phyloP scores from a whole-genome alignment of 1,140 invertebrate genomes.

The Leptinotarsa texana region DNA sequence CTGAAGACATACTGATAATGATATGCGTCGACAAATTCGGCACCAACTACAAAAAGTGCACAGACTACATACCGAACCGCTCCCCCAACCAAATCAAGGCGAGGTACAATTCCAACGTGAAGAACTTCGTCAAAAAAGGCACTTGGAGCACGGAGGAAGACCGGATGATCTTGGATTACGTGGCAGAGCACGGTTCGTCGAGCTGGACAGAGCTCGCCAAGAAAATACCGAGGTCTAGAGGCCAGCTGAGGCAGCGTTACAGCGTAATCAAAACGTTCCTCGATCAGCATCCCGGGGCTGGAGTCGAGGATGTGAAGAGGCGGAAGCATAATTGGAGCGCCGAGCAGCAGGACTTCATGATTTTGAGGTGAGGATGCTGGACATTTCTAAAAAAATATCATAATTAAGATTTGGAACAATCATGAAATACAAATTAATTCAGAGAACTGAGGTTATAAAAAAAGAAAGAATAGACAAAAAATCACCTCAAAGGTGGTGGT shows the following conservation, averaged over 20 bases:
- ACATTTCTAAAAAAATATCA: too few relatives aligned
- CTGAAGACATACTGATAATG: conserved; percentile 66
- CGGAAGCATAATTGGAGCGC: conserved; percentile 29
- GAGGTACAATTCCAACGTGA: conserved; percentile 58
- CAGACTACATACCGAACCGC: conserved; percentile 59
- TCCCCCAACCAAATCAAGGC: conserved; percentile 60
- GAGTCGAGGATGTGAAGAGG: conserved; percentile 50
- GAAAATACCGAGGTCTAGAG: conserved; percentile 42
- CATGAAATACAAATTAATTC: too few relatives aligned
- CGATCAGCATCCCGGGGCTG: conserved; percentile 49
- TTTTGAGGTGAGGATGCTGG: conserved; percentile 27
- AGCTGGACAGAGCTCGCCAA: conserved; percentile 41
- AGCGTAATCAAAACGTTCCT: conserved; percentile 53
- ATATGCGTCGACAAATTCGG: conserved; percentile 66
- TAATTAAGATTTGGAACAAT: not conserved
- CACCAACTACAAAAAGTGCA: conserved; percentile 60
- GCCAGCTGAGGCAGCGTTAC: conserved; percentile 49
- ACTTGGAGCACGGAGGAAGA: conserved; percentile 58
- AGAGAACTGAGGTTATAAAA: too few relatives aligned
- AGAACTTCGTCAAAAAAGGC: conserved; percentile 48
- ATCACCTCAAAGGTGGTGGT: too few relatives aligned
- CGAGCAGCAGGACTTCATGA: conserved; percentile 31
- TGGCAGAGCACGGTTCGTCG: conserved; percentile 50
- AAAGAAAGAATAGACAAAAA: too few relatives aligned
- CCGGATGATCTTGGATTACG: conserved; percentile 56